Percentiles rank a stretch among this genome's conserved stretches.
These are phyloP conservation scores for Crioceris asparagi DNA, from an alignment of 2,888 invertebrate species.

Conservation along the genomic window DNA sequence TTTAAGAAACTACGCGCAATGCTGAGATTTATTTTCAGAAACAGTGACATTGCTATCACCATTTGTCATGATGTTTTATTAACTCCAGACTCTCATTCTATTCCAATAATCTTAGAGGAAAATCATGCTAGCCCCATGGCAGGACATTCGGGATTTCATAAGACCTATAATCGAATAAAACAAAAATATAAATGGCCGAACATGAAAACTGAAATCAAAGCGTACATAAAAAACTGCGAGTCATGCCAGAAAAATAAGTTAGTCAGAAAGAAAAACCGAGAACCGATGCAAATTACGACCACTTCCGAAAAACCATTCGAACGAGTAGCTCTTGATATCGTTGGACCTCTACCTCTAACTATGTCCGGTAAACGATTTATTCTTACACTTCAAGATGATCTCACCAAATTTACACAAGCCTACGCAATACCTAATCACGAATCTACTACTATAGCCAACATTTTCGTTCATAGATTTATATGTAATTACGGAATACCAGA, in stretches of 20 bases:
- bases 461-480: slow-evolving; percentile 15
- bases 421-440: slow-evolving; percentile 22
- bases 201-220: slow-evolving; percentile 27
- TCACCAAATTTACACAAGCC: slow-evolving; percentile 27
- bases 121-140: too few relatives aligned
- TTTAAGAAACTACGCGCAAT: too few relatives aligned
- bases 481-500: slow-evolving; percentile 18
- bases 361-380: slow-evolving; percentile 27
- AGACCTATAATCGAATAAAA: too few relatives aligned
- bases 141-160: too few relatives aligned
- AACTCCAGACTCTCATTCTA: too few relatives aligned
- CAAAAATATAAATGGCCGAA: too few relatives aligned
- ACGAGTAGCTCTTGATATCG: slow-evolving; percentile 24
- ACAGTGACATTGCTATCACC: too few relatives aligned
- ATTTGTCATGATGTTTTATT: too few relatives aligned
- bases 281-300: slow-evolving; percentile 27
- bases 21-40: too few relatives aligned
- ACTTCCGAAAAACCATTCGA: slow-evolving; percentile 24
- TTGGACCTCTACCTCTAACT: slow-evolving; percentile 26
- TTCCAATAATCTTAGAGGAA: too few relatives aligned
- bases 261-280: slow-evolving; percentile 14
- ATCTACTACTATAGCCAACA: slow-evolving; percentile 23
- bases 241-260: slow-evolving; percentile 28
- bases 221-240: slow-evolving; percentile 25
- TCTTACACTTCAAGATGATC: slow-evolving; percentile 29